These are phyloP conservation scores for Venustaconcha ellipsiformis DNA, from an alignment of 1,140 invertebrate species.

Conservation along the genomic window DNA sequence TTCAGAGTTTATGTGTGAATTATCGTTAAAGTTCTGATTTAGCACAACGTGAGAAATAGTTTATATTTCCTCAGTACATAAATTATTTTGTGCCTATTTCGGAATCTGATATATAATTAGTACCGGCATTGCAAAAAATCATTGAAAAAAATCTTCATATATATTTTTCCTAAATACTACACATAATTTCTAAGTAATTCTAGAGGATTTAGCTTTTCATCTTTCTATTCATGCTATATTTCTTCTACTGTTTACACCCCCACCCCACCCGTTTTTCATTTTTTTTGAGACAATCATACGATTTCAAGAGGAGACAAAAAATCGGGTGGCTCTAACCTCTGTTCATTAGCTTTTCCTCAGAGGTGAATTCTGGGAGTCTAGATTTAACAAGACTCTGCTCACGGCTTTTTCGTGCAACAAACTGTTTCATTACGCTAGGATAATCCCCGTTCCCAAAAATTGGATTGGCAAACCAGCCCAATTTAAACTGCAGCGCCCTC, in stretches of 20 bases:
- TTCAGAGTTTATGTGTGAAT: too few relatives aligned
- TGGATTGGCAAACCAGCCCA: constrained; percentile 64
- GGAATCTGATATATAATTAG: too few relatives aligned
- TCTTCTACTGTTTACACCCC: background rate
- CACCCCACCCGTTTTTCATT: background rate
- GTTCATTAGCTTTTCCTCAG: constrained; percentile 55
- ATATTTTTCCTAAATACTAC: too few relatives aligned
- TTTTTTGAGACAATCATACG: background rate
- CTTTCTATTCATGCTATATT: background rate
- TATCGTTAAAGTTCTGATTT: too few relatives aligned
- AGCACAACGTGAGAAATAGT: too few relatives aligned
- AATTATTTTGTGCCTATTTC: too few relatives aligned
- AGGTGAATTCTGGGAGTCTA: constrained; percentile 59
- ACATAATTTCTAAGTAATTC: too few relatives aligned
- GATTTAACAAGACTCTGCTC: constrained; percentile 42
- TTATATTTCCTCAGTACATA: too few relatives aligned
- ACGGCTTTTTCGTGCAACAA: constrained; percentile 46
- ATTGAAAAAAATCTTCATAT: too few relatives aligned
- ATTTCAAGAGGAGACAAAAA: background rate
- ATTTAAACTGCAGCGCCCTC: constrained; percentile 54
- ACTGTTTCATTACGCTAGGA: constrained; percentile 58
- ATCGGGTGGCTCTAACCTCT: constrained; percentile 37
- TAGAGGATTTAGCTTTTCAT: background rate
- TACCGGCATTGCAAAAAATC: too few relatives aligned
- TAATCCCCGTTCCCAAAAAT: constrained; percentile 64